Percentiles rank a stretch among this genome's conserved stretches.
Evolutionary conservation across 2,888 invertebrate species (phyloP).

Genomic region (Punctoribates punctum): DNA sequence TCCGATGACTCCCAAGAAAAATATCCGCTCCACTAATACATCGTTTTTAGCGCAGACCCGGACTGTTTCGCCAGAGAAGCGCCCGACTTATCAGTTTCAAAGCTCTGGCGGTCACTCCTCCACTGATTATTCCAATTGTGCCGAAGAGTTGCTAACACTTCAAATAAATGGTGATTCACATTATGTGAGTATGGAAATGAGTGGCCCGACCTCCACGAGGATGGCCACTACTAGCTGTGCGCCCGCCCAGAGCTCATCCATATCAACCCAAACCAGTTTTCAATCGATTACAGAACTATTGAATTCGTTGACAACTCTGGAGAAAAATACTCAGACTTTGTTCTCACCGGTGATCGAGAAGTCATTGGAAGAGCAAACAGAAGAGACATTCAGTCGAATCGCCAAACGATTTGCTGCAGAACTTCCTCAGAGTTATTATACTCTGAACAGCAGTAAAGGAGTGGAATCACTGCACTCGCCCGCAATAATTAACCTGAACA

Average conservation of each 20-base stretch:
- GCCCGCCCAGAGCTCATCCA: conserved; percentile 32
- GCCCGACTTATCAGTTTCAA: conserved; percentile 16
- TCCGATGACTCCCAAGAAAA: conserved; percentile 52
- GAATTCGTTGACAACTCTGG: background rate
- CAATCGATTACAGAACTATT: conserved; percentile 45
- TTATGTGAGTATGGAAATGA: conserved; percentile 36
- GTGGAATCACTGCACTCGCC: conserved; percentile 9
- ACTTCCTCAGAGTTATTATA: conserved; percentile 15
- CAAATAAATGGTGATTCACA: conserved; percentile 46
- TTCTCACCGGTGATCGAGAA: conserved; percentile 15
- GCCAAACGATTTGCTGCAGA: conserved; percentile 31
- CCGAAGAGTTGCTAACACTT: conserved; percentile 48
- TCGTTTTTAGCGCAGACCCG: conserved; percentile 14
- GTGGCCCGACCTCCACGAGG: conserved; percentile 33
- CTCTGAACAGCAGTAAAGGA: background rate
- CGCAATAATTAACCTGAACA: conserved; percentile 14
- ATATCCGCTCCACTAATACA: background rate
- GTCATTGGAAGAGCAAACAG: background rate
- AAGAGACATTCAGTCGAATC: conserved; percentile 29
- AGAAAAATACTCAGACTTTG: conserved; percentile 24
- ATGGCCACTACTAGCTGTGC: conserved; percentile 28
- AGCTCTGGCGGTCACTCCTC: background rate
- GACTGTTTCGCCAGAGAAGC: conserved; percentile 43
- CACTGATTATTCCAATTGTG: background rate
- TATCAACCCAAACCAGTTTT: conserved; percentile 47